Base-by-base conservation (phyloP, 2,888 invertebrate genomes). In the Drosophila paramelanica region DNA sequence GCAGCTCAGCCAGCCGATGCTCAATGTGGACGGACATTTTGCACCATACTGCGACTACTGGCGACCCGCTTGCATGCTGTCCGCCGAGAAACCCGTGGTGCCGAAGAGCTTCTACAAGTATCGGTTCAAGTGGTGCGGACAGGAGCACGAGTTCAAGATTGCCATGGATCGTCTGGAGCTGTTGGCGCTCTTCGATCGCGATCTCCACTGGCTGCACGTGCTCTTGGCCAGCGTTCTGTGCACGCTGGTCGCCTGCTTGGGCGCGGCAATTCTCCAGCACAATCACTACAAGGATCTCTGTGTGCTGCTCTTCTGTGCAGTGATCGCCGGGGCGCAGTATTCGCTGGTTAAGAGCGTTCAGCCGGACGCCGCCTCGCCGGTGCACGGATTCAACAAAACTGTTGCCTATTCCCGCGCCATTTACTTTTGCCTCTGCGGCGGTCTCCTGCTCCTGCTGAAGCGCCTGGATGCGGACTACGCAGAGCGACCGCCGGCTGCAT, bases 311-410 rank as follows among this genome's bases (percentile, higher is more conserved):
- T 98, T 99, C 92, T 99, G 99, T 93, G 97, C 98, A 84, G 97
- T 99, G n/a, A 98, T 99, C 85, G 99, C 99, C 1, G 96, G 98
- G 14, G 98, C 98, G 89, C 99, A 99, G 92, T 99, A 99, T 92
- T 98, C 98, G 0, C 93, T 99, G 77, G 93, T 99, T 74, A 99
- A 99, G 93, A 98, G 98, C 79, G 99, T 99, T 1, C 99, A 99
- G 90, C 99, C 99, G 0, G 99, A 99, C 92, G 98, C 99, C 0
- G 97, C 99, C 0, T 99, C 99, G 2, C 99, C 99, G 0, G 98
- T 98, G 41, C 99, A 99, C 92, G 99, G 99, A 11, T 99, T 98
- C 90, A 99, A 99, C 92, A 95, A 97, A 86, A 95, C 98, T 85
- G 98, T 98, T 39, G 96, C 98, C 38, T 98, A 98, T 91, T 98